Evolutionary conservation across 1,140 invertebrate genomes (phyloP).

Genomic region (Parasteatoda tepidariorum): DNA sequence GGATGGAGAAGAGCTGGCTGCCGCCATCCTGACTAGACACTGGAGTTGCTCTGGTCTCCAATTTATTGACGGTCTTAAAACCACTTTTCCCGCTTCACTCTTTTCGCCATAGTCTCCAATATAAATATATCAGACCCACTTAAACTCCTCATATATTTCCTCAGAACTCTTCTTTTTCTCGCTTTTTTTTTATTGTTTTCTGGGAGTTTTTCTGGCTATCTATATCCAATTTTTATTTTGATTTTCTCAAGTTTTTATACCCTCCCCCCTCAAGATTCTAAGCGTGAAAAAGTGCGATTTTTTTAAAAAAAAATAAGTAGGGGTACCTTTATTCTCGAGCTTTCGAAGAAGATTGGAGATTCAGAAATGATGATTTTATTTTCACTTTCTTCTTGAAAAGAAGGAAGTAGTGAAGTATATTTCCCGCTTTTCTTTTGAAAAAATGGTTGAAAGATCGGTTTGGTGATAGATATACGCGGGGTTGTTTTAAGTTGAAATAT

Average conservation of each 20-base stretch:
- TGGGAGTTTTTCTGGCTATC: neutral
- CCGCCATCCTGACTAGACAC: conserved; percentile 42
- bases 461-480: conserved; percentile 23
- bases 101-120: neutral
- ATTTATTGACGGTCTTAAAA: conserved; percentile 61
- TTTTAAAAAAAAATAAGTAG: neutral
- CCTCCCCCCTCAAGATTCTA: too few species aligned
- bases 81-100: conserved; percentile 29
- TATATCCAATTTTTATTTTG: conserved; percentile 10
- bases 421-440: conserved; percentile 12
- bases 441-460: neutral
- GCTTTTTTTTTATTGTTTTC: conserved; percentile 44
- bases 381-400: conserved; percentile 29
- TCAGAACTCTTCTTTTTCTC: neutral
- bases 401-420: conserved; percentile 42
- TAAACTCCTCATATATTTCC: conserved; percentile 52
- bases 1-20: too few species aligned
- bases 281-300: conserved; percentile 25
- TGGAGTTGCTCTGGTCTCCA: conserved; percentile 33
- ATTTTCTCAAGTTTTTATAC: conserved; percentile 43
- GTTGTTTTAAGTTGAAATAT: conserved; percentile 54
- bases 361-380: conserved; percentile 57
- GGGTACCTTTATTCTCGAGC: neutral
- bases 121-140: conserved; percentile 59
- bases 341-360: conserved; percentile 57